Evolutionary conservation across 2,113 vertebrate genomes (phyloP), one percentile per base, ranked within the genome.

Genomic region (Monopterus albus): DNA sequence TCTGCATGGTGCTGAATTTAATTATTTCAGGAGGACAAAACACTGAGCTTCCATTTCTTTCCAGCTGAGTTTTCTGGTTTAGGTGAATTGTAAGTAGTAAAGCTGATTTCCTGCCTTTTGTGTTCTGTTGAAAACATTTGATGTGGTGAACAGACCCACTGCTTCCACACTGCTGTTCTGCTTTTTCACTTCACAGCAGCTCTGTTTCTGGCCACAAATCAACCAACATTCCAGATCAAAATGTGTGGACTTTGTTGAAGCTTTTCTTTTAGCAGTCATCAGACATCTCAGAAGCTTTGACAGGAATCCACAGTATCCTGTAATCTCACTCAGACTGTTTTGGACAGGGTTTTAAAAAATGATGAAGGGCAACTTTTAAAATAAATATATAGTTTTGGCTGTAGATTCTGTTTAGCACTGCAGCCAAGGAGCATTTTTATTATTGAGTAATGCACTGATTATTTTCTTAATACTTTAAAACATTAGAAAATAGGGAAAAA

Each of bases 31-130:
- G 5, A 1, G 15, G 35, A 26, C 33, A 7, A 52, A 55, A 14
- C 31, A 26, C 42, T 11, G 50, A 33, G 20, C 49, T 35, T 61
- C 40, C 25, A 6, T 7, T n/a, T n/a, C 29, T 75, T 35, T 60
- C 47, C 63, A 11, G 52, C 2, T 18, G 17, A 13, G n/a, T 25
- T 45, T 17, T 52, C 60, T 69, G 57, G 67, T 45, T 57, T 3
- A 1, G 50, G 39, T 58, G 59, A 78, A 53, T 68, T n/a, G 20
- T 62, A 71, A 61, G 79, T 74, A 3, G 52, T 71, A 53, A 79
- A 72, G 60, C 28, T 60, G 55, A 45, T 76, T 79, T 84, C 78
- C 84, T 86, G 74, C 56, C 70, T 81, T 81, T 66, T 78, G 64
- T 78, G 56, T 40, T 31, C 38, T 73, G 28, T 33, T 31, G 35